Conservation (phyloP, 1,140 invertebrate genomes). For the Drosophila bipectinata region DNA sequence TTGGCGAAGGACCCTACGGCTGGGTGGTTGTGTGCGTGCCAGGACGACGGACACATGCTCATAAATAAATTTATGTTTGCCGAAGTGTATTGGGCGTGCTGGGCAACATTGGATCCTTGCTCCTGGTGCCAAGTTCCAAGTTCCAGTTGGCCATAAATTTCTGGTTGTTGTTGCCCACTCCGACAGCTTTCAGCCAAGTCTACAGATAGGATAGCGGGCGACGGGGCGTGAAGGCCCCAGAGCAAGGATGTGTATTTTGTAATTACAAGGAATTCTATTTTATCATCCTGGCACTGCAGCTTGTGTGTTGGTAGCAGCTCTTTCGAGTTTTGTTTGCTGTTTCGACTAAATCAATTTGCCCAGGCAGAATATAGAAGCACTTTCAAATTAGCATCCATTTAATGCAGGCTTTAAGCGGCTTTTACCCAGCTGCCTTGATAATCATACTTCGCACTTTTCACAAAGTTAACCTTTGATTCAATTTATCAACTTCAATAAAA, state of each 20-base stretch:
- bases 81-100: constrained; percentile 71
- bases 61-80: constrained; percentile 80
- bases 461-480: constrained; percentile 72
- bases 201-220: background rate
- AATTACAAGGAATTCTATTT: constrained; percentile 58
- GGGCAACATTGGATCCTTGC: constrained; percentile 13
- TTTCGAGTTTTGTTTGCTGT: constrained; percentile 33
- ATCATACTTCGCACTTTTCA: constrained; percentile 50
- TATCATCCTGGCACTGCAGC: constrained; percentile 22
- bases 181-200: constrained; percentile 39
- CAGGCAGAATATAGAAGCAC: constrained; percentile 5
- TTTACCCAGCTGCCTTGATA: constrained; percentile 12
- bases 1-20: constrained; percentile 17
- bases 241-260: constrained; percentile 39
- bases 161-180: constrained; percentile 44
- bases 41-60: constrained; percentile 64
- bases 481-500: constrained; percentile 71
- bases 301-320: constrained; percentile 16
- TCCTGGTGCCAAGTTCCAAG: constrained; percentile 8
- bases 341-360: constrained; percentile 34
- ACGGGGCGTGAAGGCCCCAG: background rate
- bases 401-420: constrained; percentile 29
- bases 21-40: constrained; percentile 1
- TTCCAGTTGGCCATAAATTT: constrained; percentile 63
- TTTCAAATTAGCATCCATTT: constrained; percentile 36